Conservation (phyloP, 2,113 vertebrate genomes). For the Hyperoodon ampullatus region DNA sequence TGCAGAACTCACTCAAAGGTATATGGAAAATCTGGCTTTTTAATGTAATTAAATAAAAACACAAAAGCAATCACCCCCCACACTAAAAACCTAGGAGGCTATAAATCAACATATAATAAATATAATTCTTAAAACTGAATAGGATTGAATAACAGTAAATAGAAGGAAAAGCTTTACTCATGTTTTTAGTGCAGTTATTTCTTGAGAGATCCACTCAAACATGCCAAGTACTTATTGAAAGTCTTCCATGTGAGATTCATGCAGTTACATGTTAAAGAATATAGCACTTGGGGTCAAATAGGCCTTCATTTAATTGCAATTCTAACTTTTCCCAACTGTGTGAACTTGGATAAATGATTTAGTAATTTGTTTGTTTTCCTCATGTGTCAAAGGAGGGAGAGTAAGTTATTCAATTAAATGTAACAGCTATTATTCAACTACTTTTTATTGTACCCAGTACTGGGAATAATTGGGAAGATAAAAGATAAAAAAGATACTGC, state of each 20-base stretch:
- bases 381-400: not conserved
- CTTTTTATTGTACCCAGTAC: not conserved
- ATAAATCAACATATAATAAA: constrained; percentile 2
- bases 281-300: not conserved
- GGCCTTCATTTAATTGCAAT: not conserved
- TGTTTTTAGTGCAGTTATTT: not conserved
- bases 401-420: not conserved
- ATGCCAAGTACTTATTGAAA: not conserved
- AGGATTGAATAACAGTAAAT: not conserved
- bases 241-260: not conserved
- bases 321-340: not conserved
- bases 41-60: not conserved
- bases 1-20: not conserved
- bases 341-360: not conserved
- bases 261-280: not conserved
- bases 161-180: not conserved
- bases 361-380: constrained; percentile 22
- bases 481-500: constrained; percentile 5
- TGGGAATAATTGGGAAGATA: not conserved
- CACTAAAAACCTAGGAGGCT: not conserved
- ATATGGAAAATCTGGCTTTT: not conserved
- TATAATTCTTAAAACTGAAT: not conserved
- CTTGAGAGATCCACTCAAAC: not conserved
- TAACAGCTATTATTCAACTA: not conserved
- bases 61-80: not conserved